Evolutionary conservation across 2,113 vertebrate species (phyloP).

Genomic region (Tragulus kanchil): DNA sequence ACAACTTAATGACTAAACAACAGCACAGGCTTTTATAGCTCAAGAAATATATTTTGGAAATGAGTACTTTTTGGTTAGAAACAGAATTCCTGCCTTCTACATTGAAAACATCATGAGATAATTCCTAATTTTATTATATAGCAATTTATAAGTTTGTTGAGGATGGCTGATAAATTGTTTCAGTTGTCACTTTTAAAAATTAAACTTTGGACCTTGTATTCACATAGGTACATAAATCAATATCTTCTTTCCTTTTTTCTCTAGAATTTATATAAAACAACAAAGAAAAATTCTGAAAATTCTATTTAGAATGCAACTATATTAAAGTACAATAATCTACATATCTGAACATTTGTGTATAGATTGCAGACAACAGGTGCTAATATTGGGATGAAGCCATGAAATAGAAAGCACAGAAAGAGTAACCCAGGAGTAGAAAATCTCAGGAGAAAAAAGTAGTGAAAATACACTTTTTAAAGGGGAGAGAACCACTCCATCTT

Average conservation of each 20-base stretch:
- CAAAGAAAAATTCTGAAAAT: not conserved
- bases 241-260: not conserved
- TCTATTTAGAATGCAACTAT: conserved; percentile 32
- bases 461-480: not conserved
- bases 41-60: not conserved
- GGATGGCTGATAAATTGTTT: not conserved
- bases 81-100: not conserved
- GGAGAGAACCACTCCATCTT: not conserved
- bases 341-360: not conserved
- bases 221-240: not conserved
- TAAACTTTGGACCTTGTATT: not conserved
- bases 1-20: too few relatives aligned
- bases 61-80: not conserved
- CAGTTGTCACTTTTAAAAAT: conserved; percentile 32
- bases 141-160: not conserved
- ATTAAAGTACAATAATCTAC: not conserved
- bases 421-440: not conserved
- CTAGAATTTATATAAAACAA: not conserved
- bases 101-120: not conserved
- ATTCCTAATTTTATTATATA: not conserved
- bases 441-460: not conserved
- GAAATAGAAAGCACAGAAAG: not conserved
- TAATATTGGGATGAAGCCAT: not conserved
- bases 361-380: not conserved
- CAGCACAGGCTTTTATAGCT: not conserved